Evolutionary conservation across 2,797 vertebrate genomes (phyloP).

Genomic region (Trachops cirrhosus): DNA sequence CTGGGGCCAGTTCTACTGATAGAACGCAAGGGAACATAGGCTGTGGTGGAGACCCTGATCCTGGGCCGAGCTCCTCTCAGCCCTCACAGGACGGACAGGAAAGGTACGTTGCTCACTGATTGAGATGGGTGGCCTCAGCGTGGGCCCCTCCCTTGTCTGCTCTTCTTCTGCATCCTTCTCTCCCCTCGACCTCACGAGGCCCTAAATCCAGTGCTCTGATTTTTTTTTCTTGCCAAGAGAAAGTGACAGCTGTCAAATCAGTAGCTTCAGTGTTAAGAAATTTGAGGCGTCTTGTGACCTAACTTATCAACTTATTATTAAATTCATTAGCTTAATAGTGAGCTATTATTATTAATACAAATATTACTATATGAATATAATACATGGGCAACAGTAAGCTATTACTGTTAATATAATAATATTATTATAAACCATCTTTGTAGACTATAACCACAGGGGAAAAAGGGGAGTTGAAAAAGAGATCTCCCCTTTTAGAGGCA

Average conservation of each 20-base stretch:
- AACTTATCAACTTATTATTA: background rate
- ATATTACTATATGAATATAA: background rate
- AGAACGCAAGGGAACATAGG: slow-evolving; percentile 80
- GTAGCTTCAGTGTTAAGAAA: background rate
- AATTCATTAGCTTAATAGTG: background rate
- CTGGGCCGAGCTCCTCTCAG: slow-evolving; percentile 80
- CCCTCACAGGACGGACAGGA: slow-evolving; percentile 84
- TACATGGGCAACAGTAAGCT: background rate
- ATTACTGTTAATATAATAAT: background rate
- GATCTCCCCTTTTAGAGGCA: background rate
- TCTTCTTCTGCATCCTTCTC: background rate
- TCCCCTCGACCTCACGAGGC: background rate
- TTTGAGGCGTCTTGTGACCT: background rate
- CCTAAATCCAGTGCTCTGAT: background rate
- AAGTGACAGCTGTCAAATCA: background rate
- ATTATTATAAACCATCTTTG: background rate
- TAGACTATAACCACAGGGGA: background rate
- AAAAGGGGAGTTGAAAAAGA: background rate
- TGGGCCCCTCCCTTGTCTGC: too few species aligned
- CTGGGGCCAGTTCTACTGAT: slow-evolving; percentile 77
- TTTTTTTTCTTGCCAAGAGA: background rate
- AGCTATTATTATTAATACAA: background rate
- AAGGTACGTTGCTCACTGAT: slow-evolving; percentile 75
- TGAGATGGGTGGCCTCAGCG: accelerated
- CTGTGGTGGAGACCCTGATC: slow-evolving; percentile 83